A percentile compares a stretch with the other conserved stretches of the same genome.
These are phyloP conservation scores for Metopolophium dirhodum DNA, from an alignment of 1,140 invertebrate species.

Conservation along the genomic window DNA sequence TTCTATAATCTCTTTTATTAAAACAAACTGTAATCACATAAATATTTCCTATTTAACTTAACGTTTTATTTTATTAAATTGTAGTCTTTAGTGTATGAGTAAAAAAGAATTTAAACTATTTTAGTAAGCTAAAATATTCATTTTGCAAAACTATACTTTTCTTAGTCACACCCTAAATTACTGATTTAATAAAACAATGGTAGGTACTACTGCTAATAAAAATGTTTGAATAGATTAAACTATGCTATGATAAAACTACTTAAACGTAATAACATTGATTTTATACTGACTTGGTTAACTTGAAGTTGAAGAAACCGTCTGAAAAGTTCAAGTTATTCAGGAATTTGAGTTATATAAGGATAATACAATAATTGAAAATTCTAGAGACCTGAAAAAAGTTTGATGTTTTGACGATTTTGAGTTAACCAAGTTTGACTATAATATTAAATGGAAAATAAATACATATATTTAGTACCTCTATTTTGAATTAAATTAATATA, in stretches of 20 bases:
- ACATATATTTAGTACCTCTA: background rate
- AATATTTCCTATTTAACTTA: background rate
- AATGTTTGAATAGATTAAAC: no score
- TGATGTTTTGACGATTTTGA: no score
- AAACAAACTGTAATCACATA: background rate
- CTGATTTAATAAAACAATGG: background rate
- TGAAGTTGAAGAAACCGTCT: no score
- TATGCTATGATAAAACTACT: background rate
- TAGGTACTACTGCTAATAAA: background rate
- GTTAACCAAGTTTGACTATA: no score
- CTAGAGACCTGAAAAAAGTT: no score
- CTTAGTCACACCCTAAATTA: no score
- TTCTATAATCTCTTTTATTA: background rate
- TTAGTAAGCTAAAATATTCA: background rate
- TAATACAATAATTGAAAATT: no score
- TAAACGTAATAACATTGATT: background rate
- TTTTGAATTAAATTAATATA: background rate
- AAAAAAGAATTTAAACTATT: background rate
- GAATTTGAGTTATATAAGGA: no score
- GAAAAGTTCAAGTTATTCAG: no score
- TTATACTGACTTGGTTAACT: no score
- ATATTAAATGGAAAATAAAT: slow-evolving; percentile 16
- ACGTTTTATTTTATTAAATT: background rate
- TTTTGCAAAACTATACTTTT: background rate
- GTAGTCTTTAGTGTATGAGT: background rate